phyloP scores from a whole-genome alignment of 2,113 vertebrate species.

The Oenanthe melanoleuca region DNA sequence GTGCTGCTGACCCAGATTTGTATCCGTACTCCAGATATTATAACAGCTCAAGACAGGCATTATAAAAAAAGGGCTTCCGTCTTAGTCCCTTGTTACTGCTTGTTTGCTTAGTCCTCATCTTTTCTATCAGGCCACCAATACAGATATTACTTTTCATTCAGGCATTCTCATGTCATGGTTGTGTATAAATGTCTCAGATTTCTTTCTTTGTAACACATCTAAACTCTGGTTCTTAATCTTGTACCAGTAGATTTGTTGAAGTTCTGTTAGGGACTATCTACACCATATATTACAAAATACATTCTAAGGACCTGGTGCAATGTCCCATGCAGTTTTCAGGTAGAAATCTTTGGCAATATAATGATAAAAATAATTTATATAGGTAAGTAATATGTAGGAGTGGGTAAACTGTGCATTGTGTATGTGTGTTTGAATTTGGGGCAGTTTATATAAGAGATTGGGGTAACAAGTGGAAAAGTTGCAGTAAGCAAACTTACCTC shows the following conservation, averaged over 20 bases:
- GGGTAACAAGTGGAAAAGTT: neutral
- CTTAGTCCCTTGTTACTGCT: neutral
- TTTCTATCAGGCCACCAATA: neutral
- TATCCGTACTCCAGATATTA: neutral
- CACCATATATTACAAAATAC: neutral
- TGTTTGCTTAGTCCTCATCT: neutral
- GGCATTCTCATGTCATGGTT: neutral
- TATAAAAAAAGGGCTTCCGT: neutral
- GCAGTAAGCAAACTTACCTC: neutral
- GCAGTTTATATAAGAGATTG: neutral
- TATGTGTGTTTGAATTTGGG: neutral
- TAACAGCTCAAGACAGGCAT: neutral
- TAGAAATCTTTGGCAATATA: neutral
- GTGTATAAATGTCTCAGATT: neutral
- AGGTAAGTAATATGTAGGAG: neutral
- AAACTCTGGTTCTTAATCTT: neutral
- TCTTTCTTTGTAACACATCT: neutral
- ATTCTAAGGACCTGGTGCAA: neutral
- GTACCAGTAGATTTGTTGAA: neutral
- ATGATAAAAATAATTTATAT: neutral
- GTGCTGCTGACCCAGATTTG: neutral
- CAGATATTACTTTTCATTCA: neutral
- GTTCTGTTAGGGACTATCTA: neutral
- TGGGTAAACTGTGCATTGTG: neutral
- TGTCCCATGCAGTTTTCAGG: neutral